Evolutionary conservation across 2,113 vertebrate genomes (phyloP), one percentile per base, ranked within the genome.

Genomic region (Marmota flaviventris): DNA sequence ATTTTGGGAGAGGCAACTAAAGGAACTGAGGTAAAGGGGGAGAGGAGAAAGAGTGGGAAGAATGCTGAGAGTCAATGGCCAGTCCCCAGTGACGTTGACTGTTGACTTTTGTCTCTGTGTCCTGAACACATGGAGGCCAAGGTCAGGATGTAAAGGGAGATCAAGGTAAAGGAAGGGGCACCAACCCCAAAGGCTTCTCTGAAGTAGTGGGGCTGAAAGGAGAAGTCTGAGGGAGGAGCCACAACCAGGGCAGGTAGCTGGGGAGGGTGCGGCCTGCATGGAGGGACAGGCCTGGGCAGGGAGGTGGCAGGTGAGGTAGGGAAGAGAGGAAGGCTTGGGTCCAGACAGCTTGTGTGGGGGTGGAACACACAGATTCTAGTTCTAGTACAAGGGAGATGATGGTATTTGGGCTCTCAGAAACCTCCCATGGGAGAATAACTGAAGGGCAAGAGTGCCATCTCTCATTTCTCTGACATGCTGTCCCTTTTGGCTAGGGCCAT

Each of bases 161-260:
- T 91, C 77, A 97, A 95, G 81, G 87, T 29, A 83, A 22, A 16
- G 65, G 48, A 91, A 94, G 20, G 93, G 67, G 76, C 76, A 86
- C 53, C n/a, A 53, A 85, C 78, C 73, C 48, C 72, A 53, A 77
- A 92, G 82, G 72, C 73, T 42, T 53, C 63, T 61, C 53, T 95
- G 78, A 87, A 96, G 90, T 85, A 85, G 72, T 45, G 32, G 75
- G 42, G 22, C 89, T 84, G 86, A 77, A 75, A 85, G 90, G 82
- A 97, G 92, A 90, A 91, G 88, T 93, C 67, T 39, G 39, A 93
- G 61, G 92, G 89, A 95, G 96, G 98, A 98, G 98, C 95, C 97
- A 96, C 89, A 97, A n/a, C 77, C 89, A 78, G 96, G 94, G 91
- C 83, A 61, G 42, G 96, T 97, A 98, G 98, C 98, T 98, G 97